These are phyloP conservation scores for Calephelis virginiensis DNA, from an alignment of 1,140 invertebrate genomes.

Conservation along the genomic window DNA sequence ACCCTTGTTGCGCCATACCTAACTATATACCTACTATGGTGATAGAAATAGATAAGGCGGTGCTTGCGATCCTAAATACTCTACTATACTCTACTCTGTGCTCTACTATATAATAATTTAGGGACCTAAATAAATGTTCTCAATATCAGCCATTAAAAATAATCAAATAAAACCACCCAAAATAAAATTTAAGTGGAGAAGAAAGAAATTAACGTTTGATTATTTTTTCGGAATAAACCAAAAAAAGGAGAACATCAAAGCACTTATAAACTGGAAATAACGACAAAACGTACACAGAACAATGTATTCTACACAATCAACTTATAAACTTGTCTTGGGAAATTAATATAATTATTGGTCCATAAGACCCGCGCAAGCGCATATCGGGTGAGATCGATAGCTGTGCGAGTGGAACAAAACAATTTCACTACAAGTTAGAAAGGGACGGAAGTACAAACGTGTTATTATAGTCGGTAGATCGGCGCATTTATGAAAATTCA, in stretches of 20 bases:
- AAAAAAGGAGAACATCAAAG: slow-evolving; percentile 1
- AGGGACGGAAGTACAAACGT: slow-evolving; percentile 40
- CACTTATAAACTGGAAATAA: slow-evolving; percentile 15
- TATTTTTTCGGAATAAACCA: neutral
- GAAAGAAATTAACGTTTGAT: too few relatives aligned
- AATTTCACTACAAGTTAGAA: slow-evolving; percentile 31
- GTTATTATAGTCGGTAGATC: slow-evolving; percentile 59
- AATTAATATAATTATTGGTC: slow-evolving; percentile 64
- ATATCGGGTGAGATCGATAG: slow-evolving; percentile 42
- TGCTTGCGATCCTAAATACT: too few relatives aligned
- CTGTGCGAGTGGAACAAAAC: slow-evolving; percentile 36
- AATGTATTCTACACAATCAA: slow-evolving; percentile 39
- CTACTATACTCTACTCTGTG: too few relatives aligned
- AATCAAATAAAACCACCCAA: too few relatives aligned
- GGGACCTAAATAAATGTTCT: too few relatives aligned
- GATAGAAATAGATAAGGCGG: too few relatives aligned
- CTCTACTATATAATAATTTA: too few relatives aligned
- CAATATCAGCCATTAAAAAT: too few relatives aligned
- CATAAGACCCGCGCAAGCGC: slow-evolving; percentile 37
- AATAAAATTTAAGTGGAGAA: too few relatives aligned
- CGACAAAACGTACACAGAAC: slow-evolving; percentile 20
- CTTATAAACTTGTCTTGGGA: slow-evolving; percentile 50
- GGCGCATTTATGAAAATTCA: slow-evolving; percentile 59
- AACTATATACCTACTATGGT: too few relatives aligned
- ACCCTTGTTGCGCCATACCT: too few relatives aligned